Base-by-base conservation (phyloP, 1,140 invertebrate species). In the Schmidtea mediterranea region DNA sequence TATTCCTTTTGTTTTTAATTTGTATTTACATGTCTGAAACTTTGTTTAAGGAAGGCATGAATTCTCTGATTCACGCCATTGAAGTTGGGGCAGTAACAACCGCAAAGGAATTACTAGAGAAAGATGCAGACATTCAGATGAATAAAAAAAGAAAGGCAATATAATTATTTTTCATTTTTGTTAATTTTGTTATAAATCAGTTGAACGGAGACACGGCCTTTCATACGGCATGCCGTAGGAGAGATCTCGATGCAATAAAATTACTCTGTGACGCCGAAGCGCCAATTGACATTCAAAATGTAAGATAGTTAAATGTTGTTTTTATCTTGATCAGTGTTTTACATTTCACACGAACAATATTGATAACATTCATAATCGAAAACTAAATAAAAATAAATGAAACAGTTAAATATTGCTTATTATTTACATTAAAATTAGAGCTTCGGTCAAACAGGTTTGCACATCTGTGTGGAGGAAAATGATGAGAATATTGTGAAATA, bases 401-500 rank as follows among this genome's bases (percentile, higher is more conserved):
- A n/a, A n/a, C n/a, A n/a, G n/a, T n/a, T n/a, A n/a, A n/a, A n/a
- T n/a, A n/a, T n/a, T n/a, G n/a, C n/a, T n/a, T n/a, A n/a, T n/a
- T n/a, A n/a, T n/a, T n/a, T n/a, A n/a, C n/a, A n/a, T n/a, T n/a
- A n/a, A n/a, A n/a, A n/a, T 10, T 58, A 79, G 76, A 76, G 77
- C 1, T 77, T 86, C 43, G 87, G 87, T 0, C 80, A 87, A 63
- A 90, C 86, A 0, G 72, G 83, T 1, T 62, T 95, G 19, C 89
- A 95, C 57, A 80, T 95, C 48, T 81, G 83, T 0, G 81, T 86
- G n/a, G 78, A 78, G 6, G 80, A 87, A 59, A 87, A 86, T 2
- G 86, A 95, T 61, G 86, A 94, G 60, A 73, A 74, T 0, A 67
- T 92, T 36, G 76, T 95, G 1, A 92, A 90, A 66, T 87, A 86